A percentile compares a stretch with the other conserved stretches of the same genome.
These are phyloP conservation scores for Ophiothrix spiculata DNA, from an alignment of 35 echinoderm and acorn worm genomes.

Conservation along the genomic window DNA sequence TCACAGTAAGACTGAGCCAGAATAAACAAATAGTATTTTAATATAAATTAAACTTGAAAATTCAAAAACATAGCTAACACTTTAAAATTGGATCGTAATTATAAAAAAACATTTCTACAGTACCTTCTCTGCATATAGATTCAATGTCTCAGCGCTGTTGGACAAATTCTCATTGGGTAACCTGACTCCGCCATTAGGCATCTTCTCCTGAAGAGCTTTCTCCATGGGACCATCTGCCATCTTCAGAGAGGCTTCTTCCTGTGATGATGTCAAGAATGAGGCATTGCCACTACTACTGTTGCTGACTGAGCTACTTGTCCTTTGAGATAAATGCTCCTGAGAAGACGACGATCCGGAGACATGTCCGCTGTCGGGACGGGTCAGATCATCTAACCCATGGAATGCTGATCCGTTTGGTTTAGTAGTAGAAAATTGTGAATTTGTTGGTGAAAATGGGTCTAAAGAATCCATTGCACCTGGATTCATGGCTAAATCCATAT, in stretches of 20 bases:
- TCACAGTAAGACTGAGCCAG: no score
- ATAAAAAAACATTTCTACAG: conserved; percentile 38
- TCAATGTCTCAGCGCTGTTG: no score
- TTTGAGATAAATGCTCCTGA: conserved; percentile 42
- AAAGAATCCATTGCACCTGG: no score
- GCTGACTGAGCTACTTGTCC: conserved; percentile 39
- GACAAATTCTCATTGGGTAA: not conserved
- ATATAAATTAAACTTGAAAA: no score
- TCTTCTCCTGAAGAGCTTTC: not conserved
- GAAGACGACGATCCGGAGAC: conserved; percentile 35
- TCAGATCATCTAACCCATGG: not conserved
- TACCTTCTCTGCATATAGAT: no score
- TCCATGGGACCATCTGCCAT: not conserved
- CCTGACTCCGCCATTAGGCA: not conserved
- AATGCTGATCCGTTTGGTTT: not conserved
- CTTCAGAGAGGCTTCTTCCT: no score
- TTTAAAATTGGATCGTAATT: no score
- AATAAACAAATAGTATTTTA: no score
- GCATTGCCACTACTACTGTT: conserved; percentile 39
- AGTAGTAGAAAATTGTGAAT: not conserved
- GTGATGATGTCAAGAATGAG: conserved; percentile 28
- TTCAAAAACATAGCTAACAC: no score
- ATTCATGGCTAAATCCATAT: not conserved
- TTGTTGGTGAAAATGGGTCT: conserved; percentile 21
- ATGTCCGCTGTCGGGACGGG: conserved; percentile 47